Evolutionary conservation across 2,113 vertebrate genomes (phyloP), one percentile per base, ranked within the genome.

Genomic region (Turnix velox): DNA sequence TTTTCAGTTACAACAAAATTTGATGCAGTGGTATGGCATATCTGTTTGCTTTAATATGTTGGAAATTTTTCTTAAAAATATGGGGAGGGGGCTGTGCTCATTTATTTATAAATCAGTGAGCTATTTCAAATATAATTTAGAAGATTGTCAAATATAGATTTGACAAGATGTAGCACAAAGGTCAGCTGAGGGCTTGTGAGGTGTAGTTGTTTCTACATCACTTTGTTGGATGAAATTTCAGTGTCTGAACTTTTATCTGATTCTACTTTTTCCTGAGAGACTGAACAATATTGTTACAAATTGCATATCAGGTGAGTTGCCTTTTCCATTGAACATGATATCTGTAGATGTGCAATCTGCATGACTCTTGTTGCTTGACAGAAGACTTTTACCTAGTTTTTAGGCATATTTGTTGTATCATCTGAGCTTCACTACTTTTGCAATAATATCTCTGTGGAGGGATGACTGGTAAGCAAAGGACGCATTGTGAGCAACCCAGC

Each of bases 1-100:
- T 96, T 94, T 95, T 93, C 72, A 69, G 87, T 63, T 89, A 67
- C 23, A 87, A 54, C 49, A 88, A 85, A 71, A 22, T 68, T 75
- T 55, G n/a, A 55, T 86, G 51, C 46, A 48, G 22, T 83, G 43
- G 23, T 87, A 37, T 69, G 62, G 40, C n/a, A 43, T 89, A 45
- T 19, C 24, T 90, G 58, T 7, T 67, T 68, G 51, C 30, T 89
- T 80, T 45, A 80, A n/a, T 88, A 61, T 65, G 18, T 49, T 78
- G 68, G 33, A 89, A 92, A 74, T 55, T 67, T 48, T 46, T 27
- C 8, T n/a, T 84, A 74, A 81, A 93, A 68, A 54, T 25, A 33
- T 12, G 31, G 18, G 4, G 10, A 9, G 40, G 8, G 33, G 25
- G 7, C 30, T 51, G 9, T 30, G 12, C 52, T 66, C 27, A 28